These are phyloP conservation scores for Falco berigora DNA, from an alignment of 2,797 vertebrate genomes.

Conservation along the genomic window DNA sequence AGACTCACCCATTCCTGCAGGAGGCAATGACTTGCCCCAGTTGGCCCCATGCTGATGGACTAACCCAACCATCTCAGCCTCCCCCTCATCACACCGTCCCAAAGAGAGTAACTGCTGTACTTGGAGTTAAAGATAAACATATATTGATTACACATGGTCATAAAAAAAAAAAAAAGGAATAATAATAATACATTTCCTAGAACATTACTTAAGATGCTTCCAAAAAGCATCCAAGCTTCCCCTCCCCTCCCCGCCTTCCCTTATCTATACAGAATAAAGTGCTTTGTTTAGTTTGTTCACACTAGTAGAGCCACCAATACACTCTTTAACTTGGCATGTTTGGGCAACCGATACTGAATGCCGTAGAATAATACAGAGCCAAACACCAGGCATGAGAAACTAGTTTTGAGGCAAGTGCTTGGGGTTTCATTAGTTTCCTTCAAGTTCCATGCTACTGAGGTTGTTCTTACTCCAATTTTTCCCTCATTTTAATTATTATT, in stretches of 20 bases:
- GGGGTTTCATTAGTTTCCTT: neutral
- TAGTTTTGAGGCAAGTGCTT: constrained; percentile 44
- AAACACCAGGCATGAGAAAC: constrained; percentile 29
- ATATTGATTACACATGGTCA: constrained; percentile 60
- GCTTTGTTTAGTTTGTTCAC: constrained; percentile 74
- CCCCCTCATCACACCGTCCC: constrained; percentile 27
- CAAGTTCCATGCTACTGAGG: constrained; percentile 35
- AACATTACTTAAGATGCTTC: constrained; percentile 43
- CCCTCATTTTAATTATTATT: neutral
- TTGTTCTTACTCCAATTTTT: neutral
- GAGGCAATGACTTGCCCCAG: neutral
- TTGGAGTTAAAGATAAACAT: constrained; percentile 58
- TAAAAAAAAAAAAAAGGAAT: constrained; percentile 42
- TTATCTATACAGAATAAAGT: constrained; percentile 79
- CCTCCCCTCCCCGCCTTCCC: constrained; percentile 36
- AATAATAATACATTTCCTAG: constrained; percentile 63
- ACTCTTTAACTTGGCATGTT: constrained; percentile 21
- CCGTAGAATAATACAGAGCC: neutral
- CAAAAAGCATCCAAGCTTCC: constrained; percentile 47
- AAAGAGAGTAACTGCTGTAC: constrained; percentile 61
- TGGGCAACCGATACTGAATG: constrained; percentile 27
- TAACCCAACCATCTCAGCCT: neutral
- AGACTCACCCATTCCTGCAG: neutral
- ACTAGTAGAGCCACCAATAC: constrained; percentile 54
- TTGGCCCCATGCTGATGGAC: neutral